These are phyloP conservation scores for Pterois miles DNA, from an alignment of 2,797 vertebrate genomes.

Conservation along the genomic window DNA sequence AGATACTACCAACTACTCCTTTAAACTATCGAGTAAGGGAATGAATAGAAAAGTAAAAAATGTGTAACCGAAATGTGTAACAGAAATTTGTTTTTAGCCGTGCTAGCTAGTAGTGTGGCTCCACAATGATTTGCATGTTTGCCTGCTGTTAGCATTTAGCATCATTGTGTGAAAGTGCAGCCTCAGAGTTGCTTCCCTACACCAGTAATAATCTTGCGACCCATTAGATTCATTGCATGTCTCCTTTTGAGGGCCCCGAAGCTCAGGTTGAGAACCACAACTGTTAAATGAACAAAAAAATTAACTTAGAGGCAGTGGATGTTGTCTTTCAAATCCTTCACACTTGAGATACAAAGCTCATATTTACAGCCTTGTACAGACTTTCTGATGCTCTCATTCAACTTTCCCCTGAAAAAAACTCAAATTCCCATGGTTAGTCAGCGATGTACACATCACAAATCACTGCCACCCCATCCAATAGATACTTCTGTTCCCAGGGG, in stretches of 20 bases:
- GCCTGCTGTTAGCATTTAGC: neutral
- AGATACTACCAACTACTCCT: neutral
- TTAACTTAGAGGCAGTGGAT: neutral
- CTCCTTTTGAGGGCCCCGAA: neutral
- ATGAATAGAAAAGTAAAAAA: neutral
- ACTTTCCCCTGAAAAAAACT: neutral
- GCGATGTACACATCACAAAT: neutral
- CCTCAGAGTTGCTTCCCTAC: neutral
- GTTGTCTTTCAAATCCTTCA: neutral
- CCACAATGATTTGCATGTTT: neutral
- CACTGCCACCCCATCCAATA: neutral
- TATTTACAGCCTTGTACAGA: neutral
- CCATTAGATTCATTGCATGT: neutral
- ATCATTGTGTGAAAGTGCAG: neutral
- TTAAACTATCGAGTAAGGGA: neutral
- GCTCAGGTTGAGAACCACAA: neutral
- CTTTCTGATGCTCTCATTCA: neutral
- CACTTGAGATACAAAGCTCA: neutral
- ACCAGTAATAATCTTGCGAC: neutral
- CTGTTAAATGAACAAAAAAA: neutral
- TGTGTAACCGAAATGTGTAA: too few relatives aligned
- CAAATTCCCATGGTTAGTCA: neutral
- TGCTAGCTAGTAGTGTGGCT: neutral
- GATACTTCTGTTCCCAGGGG: conserved; percentile 74
- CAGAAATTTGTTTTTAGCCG: neutral